These are phyloP conservation scores for Volucella zonaria DNA, from an alignment of 2,888 invertebrate genomes.

Conservation along the genomic window DNA sequence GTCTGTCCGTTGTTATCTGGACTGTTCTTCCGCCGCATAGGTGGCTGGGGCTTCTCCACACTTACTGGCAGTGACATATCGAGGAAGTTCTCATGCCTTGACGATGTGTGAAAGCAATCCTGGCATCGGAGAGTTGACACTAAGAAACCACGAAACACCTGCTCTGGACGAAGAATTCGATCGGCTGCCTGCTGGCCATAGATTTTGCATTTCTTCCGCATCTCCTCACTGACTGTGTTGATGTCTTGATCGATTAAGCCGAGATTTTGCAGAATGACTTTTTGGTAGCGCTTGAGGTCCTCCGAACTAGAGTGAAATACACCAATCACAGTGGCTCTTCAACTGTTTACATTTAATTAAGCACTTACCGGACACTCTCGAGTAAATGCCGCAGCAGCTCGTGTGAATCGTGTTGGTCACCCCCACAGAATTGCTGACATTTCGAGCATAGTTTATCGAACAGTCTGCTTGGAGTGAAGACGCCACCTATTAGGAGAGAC, in stretches of 20 bases:
- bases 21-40: slow-evolving; percentile 84
- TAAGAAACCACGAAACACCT: slow-evolving; percentile 96
- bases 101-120: slow-evolving; percentile 93
- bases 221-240: slow-evolving; percentile 89
- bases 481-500: slow-evolving; percentile 83
- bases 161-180: slow-evolving; percentile 91
- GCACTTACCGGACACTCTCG: slow-evolving; percentile 89
- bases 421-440: slow-evolving; percentile 94
- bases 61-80: slow-evolving; percentile 96
- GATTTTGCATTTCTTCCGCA: slow-evolving; percentile 90
- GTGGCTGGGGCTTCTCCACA: slow-evolving; percentile 89
- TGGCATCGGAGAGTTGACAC: slow-evolving; percentile 95
- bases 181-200: slow-evolving; percentile 92
- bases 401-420: slow-evolving; percentile 98
- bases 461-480: slow-evolving; percentile 86
- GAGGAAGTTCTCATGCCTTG: slow-evolving; percentile 95
- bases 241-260: slow-evolving; percentile 90
- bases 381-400: slow-evolving; percentile 95
- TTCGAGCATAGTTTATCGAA: slow-evolving; percentile 86
- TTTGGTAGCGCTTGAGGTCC: slow-evolving; percentile 91
- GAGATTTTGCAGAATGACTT: slow-evolving; percentile 90
- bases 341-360: not conserved
- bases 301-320: slow-evolving; percentile 84
- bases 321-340: not conserved
- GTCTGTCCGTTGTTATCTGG: slow-evolving; percentile 78